A percentile compares a stretch with the other conserved stretches of the same genome.
These are phyloP conservation scores for Pocota personata DNA, from an alignment of 2,888 invertebrate species.

Conservation along the genomic window DNA sequence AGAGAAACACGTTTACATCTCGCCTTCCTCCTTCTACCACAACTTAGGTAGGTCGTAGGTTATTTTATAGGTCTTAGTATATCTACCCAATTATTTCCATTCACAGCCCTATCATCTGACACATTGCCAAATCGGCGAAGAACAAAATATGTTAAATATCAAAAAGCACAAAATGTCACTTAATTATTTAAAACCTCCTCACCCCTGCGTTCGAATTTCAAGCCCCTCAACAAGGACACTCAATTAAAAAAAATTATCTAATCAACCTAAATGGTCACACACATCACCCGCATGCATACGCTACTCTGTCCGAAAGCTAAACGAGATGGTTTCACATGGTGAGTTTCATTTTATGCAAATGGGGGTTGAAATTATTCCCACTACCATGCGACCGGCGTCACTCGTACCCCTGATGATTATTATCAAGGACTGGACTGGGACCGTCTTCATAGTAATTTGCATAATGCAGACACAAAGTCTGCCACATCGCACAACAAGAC, in stretches of 20 bases:
- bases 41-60: neutral
- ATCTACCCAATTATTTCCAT: neutral
- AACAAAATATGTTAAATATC: neutral
- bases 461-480: conserved; percentile 33
- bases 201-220: neutral
- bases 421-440: conserved; percentile 22
- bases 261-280: conserved; percentile 59
- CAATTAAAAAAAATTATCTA: conserved; percentile 69
- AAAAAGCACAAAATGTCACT: neutral
- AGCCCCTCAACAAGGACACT: conserved; percentile 38
- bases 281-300: conserved; percentile 18
- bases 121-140: neutral
- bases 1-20: no score
- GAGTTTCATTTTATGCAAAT: conserved; percentile 34
- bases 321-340: conserved; percentile 14
- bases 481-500: neutral
- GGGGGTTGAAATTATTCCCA: conserved; percentile 50
- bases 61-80: neutral
- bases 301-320: conserved; percentile 39
- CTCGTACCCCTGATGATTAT: conserved; percentile 32
- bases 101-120: neutral
- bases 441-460: conserved; percentile 24
- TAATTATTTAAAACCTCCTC: conserved; percentile 1
- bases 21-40: no score
- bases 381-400: neutral